Conservation (phyloP, 2,797 vertebrate genomes). For the Halcyon smyrnensis region DNA sequence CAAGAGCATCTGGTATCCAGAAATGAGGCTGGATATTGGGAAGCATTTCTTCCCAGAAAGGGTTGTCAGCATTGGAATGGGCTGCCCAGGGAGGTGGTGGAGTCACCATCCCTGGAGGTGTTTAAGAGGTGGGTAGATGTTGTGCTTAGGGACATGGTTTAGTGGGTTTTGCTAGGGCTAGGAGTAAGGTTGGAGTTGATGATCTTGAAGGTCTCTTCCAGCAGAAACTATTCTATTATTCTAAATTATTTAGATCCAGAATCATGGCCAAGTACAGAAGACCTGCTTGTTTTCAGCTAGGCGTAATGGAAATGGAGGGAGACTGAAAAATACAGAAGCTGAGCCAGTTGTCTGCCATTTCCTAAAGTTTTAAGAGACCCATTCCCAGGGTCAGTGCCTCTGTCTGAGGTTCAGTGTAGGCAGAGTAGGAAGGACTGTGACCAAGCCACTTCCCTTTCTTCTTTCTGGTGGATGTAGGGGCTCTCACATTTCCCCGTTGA, state of each 20-base stretch:
- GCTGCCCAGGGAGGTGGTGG: no score
- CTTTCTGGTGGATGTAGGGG: constrained; percentile 18
- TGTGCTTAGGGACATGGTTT: no score
- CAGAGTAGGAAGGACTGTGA: constrained; percentile 35
- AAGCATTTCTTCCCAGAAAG: no score
- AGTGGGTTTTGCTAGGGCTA: no score
- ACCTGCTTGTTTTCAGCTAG: not conserved
- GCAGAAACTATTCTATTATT: no score
- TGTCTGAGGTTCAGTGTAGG: constrained; percentile 5
- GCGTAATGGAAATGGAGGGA: not conserved
- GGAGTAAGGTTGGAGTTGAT: no score
- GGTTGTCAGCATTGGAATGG: no score
- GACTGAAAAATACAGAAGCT: not conserved
- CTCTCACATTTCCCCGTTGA: constrained; percentile 45
- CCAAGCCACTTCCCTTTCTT: constrained; percentile 55
- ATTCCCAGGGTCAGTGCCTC: not conserved
- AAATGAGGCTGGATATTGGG: not conserved
- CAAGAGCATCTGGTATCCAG: not conserved
- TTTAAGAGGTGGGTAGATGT: no score
- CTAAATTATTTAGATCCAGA: not conserved
- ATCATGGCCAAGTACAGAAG: not conserved
- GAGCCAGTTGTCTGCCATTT: not conserved
- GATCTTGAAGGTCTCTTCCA: no score
- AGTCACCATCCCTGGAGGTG: no score
- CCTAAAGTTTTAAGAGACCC: not conserved